Evolutionary conservation across 2,797 vertebrate genomes (phyloP).

Genomic region (Dallia pectoralis): DNA sequence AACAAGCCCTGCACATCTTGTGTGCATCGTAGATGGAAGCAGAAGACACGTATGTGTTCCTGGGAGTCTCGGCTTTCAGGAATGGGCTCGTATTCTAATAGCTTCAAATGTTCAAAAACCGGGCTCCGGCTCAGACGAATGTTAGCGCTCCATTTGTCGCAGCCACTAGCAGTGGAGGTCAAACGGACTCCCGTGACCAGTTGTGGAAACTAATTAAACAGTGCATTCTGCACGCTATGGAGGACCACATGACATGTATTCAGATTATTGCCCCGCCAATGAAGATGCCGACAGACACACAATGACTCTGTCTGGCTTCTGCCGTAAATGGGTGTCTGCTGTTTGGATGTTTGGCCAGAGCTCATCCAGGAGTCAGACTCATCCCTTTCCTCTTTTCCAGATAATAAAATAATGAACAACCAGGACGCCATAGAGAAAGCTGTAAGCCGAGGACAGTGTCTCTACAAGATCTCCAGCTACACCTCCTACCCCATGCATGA

Average conservation of each 20-base stretch:
- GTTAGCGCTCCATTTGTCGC: not conserved
- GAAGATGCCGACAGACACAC: not conserved
- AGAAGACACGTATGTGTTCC: not conserved
- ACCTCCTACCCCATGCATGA: conserved; percentile 95
- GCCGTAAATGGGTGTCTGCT: not conserved
- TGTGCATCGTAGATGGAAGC: not conserved
- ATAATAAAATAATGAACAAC: conserved; percentile 96
- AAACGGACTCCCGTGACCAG: not conserved
- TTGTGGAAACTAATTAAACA: not conserved
- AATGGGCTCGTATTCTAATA: not conserved
- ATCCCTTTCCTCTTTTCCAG: conserved; percentile 56
- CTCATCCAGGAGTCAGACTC: too few relatives aligned
- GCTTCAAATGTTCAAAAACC: not conserved
- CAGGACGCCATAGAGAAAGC: conserved; percentile 94
- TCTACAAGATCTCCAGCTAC: conserved; percentile 94
- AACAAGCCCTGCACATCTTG: not conserved
- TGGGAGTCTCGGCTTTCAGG: not conserved
- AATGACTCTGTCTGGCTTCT: not conserved
- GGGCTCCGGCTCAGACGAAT: not conserved
- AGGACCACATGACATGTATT: not conserved
- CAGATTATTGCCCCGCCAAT: not conserved
- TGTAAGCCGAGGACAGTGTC: conserved; percentile 90
- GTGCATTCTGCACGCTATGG: not conserved
- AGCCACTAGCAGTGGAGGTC: not conserved
- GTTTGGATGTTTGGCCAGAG: not conserved